Conservation (phyloP, 2,797 vertebrate genomes). For the Microhierax caerulescens region DNA sequence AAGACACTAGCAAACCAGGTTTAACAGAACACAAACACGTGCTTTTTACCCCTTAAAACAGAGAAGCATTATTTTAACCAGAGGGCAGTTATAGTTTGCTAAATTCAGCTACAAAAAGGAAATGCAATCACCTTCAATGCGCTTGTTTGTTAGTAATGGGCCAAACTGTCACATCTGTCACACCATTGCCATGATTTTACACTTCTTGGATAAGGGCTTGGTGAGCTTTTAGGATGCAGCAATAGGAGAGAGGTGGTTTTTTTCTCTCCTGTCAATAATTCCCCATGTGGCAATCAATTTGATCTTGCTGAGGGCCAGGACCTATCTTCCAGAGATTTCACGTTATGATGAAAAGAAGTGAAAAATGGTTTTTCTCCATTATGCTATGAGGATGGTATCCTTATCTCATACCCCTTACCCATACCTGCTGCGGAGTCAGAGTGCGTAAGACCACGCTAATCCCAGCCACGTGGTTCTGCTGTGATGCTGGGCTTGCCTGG, state of each 20-base stretch:
- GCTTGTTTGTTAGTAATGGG: background rate
- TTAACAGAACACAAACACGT: background rate
- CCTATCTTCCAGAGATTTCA: background rate
- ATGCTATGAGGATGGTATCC: background rate
- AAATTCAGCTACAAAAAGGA: background rate
- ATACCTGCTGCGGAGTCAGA: background rate
- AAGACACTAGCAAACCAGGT: background rate
- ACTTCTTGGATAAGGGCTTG: background rate
- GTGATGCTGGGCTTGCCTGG: background rate
- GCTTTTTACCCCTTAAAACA: background rate
- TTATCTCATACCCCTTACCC: background rate
- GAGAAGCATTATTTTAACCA: background rate
- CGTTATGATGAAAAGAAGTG: background rate
- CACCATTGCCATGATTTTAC: background rate
- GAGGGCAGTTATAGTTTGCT: background rate
- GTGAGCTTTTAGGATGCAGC: background rate
- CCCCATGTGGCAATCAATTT: background rate
- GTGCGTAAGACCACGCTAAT: background rate
- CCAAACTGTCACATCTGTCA: background rate
- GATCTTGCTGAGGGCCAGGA: background rate
- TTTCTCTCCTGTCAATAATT: conserved; percentile 7
- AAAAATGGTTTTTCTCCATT: background rate
- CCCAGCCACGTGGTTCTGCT: background rate
- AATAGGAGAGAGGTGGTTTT: background rate
- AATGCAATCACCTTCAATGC: background rate